Evolutionary conservation across 2,797 vertebrate genomes (phyloP), one percentile per base, ranked within the genome.

Genomic region (Sternotherus odoratus): DNA sequence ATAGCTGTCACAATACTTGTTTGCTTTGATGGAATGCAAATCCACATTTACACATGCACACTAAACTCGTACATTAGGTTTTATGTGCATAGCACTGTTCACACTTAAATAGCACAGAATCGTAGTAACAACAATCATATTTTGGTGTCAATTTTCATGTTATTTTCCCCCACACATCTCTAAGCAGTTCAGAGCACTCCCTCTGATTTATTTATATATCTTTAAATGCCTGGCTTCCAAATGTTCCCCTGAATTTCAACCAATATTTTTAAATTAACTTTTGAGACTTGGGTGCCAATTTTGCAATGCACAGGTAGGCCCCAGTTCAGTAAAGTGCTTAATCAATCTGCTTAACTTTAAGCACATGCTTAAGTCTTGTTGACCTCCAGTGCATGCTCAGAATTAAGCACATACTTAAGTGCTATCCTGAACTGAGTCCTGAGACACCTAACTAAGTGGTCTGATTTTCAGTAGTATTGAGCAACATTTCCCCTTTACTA

Each of bases 1-100:
- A 69, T 6, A 1, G 92, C 78, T 93, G 89, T 95, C 95, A 2
- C 1, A 90, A 91, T 89, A 90, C 85, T 96, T 48, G 26, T 75
- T 75, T 85, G 1, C 82, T 4, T 4, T 63, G 86, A 48, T 75
- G 72, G 8, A 48, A 39, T 36, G 12, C 24, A 75, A 15, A 48
- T 15, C 30, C 50, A 56, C 57, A 24, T 54, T 88, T 16, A 7
- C 50, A 16, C 33, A 0, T 0, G 54, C 28, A 12, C 9, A 50
- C n/a, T 48, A 79, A 39, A 86, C 33, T 63, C 10, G n/a, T 82
- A n/a, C 36, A 21, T 74, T 75, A 69, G 66, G 15, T 30, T 48
- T 75, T 28, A 75, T 75, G 43, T 75, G 43, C 43, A 28, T 26
- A 30, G 13, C 43, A 46, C 30, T 16, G 43, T 17, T 75, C 43